A percentile compares a stretch with the other conserved stretches of the same genome.
These are phyloP conservation scores for Coecobrya sp. DNA, from an alignment of 2,888 invertebrate genomes.

Conservation along the genomic window DNA sequence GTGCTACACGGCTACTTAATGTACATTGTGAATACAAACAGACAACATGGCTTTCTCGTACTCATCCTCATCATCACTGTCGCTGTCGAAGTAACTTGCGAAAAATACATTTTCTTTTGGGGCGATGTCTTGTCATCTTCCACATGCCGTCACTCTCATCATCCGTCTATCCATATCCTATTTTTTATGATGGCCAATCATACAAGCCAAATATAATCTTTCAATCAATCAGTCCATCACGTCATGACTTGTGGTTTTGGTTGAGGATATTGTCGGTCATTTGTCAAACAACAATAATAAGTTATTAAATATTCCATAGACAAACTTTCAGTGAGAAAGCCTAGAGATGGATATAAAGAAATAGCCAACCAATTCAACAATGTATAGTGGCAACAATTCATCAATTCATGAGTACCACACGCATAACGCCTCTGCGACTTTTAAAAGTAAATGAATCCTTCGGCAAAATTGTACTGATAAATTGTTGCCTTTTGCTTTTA, in stretches of 20 bases:
- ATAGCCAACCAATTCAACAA: background rate
- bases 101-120: constrained; percentile 43
- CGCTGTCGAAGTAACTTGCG: constrained; percentile 19
- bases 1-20: background rate
- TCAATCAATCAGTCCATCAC: constrained; percentile 76
- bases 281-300: constrained; percentile 60
- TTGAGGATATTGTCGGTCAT: constrained; percentile 43
- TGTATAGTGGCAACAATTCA: background rate
- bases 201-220: constrained; percentile 70
- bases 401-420: background rate
- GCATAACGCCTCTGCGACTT: constrained; percentile 6
- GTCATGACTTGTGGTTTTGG: constrained; percentile 57
- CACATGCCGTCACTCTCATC: constrained; percentile 46
- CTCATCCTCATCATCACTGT: no score
- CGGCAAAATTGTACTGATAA: background rate
- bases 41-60: constrained; percentile 52
- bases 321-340: constrained; percentile 11
- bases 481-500: constrained; percentile 33
- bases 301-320: constrained; percentile 44
- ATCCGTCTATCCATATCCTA: constrained; percentile 16
- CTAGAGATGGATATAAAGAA: background rate
- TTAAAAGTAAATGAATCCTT: constrained; percentile 48
- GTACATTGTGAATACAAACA: background rate
- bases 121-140: constrained; percentile 63
- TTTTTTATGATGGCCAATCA: constrained; percentile 33